A percentile compares a stretch with the other conserved stretches of the same genome.
phyloP scores from a whole-genome alignment of 2,797 vertebrate species.

The Poliocrania exsul region DNA sequence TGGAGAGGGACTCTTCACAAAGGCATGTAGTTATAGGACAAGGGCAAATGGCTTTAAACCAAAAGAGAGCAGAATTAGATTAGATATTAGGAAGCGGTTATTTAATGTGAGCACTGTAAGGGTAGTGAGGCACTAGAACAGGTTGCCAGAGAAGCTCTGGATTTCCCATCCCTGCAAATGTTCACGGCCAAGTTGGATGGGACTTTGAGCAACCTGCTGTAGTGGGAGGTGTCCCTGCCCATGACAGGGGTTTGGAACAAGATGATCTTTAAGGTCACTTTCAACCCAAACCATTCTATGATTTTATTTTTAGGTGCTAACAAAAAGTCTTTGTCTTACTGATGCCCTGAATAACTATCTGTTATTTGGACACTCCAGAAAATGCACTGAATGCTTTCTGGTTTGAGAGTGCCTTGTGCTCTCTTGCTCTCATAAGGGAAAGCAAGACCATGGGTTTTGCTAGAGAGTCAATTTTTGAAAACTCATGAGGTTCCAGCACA shows the following conservation, averaged over 20 bases:
- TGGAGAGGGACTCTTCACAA: neutral
- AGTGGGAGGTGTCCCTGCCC: neutral
- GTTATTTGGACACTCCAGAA: neutral
- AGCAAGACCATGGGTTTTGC: neutral
- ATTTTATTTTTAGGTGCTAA: neutral
- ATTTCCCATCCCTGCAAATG: neutral
- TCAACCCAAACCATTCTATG: neutral
- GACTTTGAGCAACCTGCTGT: neutral
- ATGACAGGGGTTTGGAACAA: neutral
- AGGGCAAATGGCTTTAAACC: neutral
- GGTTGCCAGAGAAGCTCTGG: too few relatives aligned
- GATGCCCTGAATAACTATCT: neutral
- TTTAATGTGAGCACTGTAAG: neutral
- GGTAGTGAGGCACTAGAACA: neutral
- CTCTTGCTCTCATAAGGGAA: neutral
- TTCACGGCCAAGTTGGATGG: neutral
- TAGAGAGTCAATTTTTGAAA: neutral
- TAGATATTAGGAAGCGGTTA: neutral
- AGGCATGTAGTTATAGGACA: neutral
- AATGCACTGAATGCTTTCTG: neutral
- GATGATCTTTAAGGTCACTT: neutral
- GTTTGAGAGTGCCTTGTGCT: neutral
- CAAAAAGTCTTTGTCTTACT: neutral
- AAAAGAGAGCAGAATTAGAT: neutral
- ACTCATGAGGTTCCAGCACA: neutral